phyloP scores from a whole-genome alignment of 2,113 vertebrate species.

The Nannospalax galili region DNA sequence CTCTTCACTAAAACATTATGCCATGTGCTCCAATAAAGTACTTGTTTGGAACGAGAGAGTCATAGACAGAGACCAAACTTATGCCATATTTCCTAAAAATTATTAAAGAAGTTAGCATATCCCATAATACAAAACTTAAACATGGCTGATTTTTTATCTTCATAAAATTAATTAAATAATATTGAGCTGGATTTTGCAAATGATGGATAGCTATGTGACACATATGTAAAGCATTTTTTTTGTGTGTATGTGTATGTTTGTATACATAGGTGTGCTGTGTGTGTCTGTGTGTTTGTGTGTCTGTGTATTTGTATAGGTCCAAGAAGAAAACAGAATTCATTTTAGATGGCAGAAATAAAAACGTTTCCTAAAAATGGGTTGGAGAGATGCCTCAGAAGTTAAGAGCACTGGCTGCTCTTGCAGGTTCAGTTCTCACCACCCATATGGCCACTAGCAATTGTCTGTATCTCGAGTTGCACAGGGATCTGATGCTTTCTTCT shows the following conservation, averaged over 20 bases:
- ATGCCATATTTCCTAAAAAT: not conserved
- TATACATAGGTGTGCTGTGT: not conserved
- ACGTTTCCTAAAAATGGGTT: too few species aligned
- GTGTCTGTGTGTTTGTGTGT: not conserved
- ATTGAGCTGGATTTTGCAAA: not conserved
- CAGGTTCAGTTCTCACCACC: too few species aligned
- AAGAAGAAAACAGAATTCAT: not conserved
- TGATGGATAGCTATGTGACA: not conserved
- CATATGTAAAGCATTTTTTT: not conserved
- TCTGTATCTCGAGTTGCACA: too few species aligned
- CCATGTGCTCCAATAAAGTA: not conserved
- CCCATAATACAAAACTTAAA: not conserved
- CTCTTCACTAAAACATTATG: too few species aligned
- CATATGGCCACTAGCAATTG: too few species aligned
- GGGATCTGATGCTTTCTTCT: too few species aligned
- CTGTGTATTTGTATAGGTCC: not conserved
- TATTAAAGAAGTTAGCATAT: not conserved
- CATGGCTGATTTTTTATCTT: not conserved
- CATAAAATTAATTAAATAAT: not conserved
- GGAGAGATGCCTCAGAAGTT: too few species aligned
- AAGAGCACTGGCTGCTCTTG: too few species aligned
- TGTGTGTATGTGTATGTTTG: too few species aligned
- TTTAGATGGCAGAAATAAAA: not conserved
- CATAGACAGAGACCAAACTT: not conserved
- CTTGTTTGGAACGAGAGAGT: not conserved